phyloP scores from a whole-genome alignment of 53 echinoderm and acorn worm species.

The Astropecten irregularis region DNA sequence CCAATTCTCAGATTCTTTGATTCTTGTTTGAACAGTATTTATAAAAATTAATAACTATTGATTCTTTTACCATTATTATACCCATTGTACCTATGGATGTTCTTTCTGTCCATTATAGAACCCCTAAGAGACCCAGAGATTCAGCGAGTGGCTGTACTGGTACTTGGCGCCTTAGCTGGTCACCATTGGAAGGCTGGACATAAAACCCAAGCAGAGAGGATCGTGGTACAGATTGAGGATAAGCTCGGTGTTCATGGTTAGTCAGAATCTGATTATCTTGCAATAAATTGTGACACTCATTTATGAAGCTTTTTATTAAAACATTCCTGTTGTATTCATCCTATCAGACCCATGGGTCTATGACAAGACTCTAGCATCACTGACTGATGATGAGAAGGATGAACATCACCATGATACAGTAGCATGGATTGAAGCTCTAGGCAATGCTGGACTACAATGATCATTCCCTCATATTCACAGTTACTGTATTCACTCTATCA shows the following conservation, averaged over 20 bases:
- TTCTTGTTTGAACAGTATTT: too few relatives aligned
- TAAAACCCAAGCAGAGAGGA: background rate
- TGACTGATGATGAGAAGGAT: background rate
- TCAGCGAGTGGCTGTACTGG: conserved; percentile 32
- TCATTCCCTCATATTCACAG: conserved; percentile 59
- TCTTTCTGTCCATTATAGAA: background rate
- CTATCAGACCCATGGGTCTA: conserved; percentile 51
- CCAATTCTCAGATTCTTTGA: too few relatives aligned
- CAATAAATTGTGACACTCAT: too few relatives aligned
- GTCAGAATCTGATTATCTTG: too few relatives aligned
- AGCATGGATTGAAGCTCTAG: conserved; percentile 58
- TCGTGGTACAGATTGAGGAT: conserved; percentile 7
- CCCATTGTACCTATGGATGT: too few relatives aligned
- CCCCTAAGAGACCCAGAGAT: conserved; percentile 9
- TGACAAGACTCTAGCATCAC: background rate
- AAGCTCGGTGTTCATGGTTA: conserved; percentile 36
- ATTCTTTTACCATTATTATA: too few relatives aligned
- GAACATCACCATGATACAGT: conserved; percentile 40
- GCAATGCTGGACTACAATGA: conserved; percentile 54
- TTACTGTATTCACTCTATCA: too few relatives aligned
- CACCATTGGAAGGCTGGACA: conserved; percentile 1
- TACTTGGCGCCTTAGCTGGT: conserved; percentile 29
- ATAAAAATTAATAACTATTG: too few relatives aligned
- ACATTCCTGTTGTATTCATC: too few relatives aligned
- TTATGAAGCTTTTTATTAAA: too few relatives aligned